Percentiles rank a stretch among this genome's conserved stretches.
phyloP scores from a whole-genome alignment of 2,113 vertebrate genomes.

The Cyanocitta stelleri region DNA sequence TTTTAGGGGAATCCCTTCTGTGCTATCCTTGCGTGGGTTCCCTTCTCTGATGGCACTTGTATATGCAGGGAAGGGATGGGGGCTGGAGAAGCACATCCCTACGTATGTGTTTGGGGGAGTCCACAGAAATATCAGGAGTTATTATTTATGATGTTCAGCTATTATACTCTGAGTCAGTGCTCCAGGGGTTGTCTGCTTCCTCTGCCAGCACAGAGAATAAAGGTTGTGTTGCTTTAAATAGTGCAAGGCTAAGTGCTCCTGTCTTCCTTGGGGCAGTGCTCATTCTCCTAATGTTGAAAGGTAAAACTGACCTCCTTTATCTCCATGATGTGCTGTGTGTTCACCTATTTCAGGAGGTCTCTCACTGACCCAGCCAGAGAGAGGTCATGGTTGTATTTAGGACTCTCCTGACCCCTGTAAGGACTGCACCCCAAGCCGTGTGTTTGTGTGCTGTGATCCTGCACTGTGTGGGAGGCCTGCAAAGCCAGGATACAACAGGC shows the following conservation, averaged over 20 bases:
- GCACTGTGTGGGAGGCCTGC: rapidly evolving
- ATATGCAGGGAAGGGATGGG: neutral
- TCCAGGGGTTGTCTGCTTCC: neutral
- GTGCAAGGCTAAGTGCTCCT: rapidly evolving
- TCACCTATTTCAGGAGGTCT: neutral
- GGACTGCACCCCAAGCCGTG: neutral
- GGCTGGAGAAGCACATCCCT: neutral
- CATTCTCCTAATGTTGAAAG: neutral
- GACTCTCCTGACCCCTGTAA: rapidly evolving
- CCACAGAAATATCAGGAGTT: neutral
- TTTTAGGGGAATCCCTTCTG: slow-evolving; percentile 48
- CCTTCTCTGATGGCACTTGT: neutral
- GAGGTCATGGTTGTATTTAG: neutral
- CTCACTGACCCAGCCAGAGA: neutral
- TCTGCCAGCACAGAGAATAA: neutral
- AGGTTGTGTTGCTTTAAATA: neutral
- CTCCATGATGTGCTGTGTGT: neutral
- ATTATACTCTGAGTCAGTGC: neutral
- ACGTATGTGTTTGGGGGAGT: neutral
- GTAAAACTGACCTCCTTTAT: neutral
- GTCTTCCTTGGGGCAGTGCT: neutral
- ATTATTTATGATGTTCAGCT: neutral
- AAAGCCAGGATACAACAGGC: neutral
- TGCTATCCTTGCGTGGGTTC: neutral
- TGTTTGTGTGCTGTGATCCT: neutral